Conservation (phyloP, 1,140 invertebrate species). For the Drosophila kepulauana region DNA sequence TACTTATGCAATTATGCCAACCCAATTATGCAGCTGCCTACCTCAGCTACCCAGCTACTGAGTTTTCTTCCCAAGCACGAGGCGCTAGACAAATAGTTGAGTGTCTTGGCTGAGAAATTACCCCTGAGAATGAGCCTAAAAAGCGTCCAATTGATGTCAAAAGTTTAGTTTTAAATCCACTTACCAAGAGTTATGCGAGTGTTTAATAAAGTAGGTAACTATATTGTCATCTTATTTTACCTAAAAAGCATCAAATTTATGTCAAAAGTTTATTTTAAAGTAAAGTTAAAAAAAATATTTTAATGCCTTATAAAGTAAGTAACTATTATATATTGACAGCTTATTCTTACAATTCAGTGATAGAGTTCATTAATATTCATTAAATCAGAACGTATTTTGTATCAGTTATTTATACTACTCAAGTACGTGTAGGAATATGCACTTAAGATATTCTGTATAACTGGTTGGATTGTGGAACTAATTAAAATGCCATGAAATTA, state of each 20-base stretch:
- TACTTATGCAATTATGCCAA: conserved; percentile 50
- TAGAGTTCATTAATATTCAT: too few relatives aligned
- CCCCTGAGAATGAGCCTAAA: conserved; percentile 39
- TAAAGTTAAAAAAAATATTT: too few relatives aligned
- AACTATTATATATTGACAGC: too few relatives aligned
- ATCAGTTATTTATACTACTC: too few relatives aligned
- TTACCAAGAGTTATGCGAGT: too few relatives aligned
- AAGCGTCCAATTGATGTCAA: conserved; percentile 39
- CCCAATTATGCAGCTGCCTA: conserved; percentile 42
- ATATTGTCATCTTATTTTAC: neutral
- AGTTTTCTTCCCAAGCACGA: conserved; percentile 24
- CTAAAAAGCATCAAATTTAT: conserved; percentile 35
- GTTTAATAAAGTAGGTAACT: too few relatives aligned
- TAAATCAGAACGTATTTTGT: too few relatives aligned
- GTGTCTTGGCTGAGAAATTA: conserved; percentile 23
- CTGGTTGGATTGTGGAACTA: neutral
- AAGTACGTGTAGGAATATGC: too few relatives aligned
- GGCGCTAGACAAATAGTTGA: conserved; percentile 18
- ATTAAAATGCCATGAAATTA: neutral
- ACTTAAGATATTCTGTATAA: neutral
- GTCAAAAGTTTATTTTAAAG: conserved; percentile 25
- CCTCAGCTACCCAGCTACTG: neutral
- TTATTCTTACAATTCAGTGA: too few relatives aligned
- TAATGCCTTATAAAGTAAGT: neutral
- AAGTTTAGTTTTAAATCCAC: neutral